Base-by-base conservation (phyloP, 64 coral and sea anemone species). In the Pocillopora damicornis region DNA sequence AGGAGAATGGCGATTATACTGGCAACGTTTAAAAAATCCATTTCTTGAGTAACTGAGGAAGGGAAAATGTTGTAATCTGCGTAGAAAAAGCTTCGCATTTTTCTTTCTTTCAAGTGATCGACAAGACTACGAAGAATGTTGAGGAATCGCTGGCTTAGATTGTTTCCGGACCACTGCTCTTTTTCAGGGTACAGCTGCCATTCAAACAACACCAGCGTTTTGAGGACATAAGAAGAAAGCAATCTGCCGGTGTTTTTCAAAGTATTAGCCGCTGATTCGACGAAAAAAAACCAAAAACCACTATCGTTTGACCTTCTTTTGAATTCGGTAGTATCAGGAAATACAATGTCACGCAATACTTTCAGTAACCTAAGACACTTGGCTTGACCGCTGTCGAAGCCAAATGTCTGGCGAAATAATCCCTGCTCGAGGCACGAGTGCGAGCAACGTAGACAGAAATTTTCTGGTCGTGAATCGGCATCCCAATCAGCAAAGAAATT, bases 191-290 rank as follows among this genome's bases (percentile, higher is more conserved):
- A 73, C 56, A 80, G 14, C 61, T 81, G 76, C 88, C 77, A 89
- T 89, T 89, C 88, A 81, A 80, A 89, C 35, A 89, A 80, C 63
- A 81, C 88, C 64, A 89, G 64, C 25, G 88, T 89, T 26, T 89
- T 89, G 17, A 89, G 59, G 15, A 81, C 16, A 59, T 89, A 89
- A 60, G 88, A 89, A 2, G 71, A 78, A 56, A 88, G 9, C 22
- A 78, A n/a, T 78, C 37, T 78, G 13, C 60, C 60, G 16, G 59
- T 25, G 35, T 35, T 0, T 9, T 86, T 20, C 25, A 74, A 85
- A 51, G 45, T 1, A 17, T 12, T 13, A 75, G 51, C 66, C 66
- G 66, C 66, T n/a, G 8, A 10, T 23, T 74, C 84, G 11, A 45
- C 67, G 68, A 26, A n/a, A 69, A 26, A 74, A 36, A 25, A 37